These are phyloP conservation scores for Limnephilus rhombicus DNA, from an alignment of 2,888 invertebrate genomes.

Conservation along the genomic window DNA sequence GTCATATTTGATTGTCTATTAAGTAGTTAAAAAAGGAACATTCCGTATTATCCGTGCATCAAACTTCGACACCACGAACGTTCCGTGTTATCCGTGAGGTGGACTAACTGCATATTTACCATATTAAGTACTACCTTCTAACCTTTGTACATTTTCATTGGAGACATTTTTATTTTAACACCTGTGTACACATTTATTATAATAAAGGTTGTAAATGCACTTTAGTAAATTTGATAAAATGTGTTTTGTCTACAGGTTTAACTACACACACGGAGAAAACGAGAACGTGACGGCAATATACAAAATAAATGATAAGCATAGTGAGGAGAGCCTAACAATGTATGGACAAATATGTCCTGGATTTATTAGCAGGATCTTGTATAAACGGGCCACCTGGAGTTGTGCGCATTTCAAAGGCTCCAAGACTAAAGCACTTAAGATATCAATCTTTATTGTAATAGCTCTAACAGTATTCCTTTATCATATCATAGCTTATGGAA, in stretches of 20 bases:
- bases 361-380: background rate
- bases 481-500: constrained; percentile 33
- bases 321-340: constrained; percentile 10
- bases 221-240: background rate
- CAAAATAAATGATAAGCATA: background rate
- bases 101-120: too few species aligned
- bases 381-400: constrained; percentile 2
- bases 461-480: constrained; percentile 42
- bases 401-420: background rate
- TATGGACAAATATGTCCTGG: background rate
- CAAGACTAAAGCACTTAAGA: constrained; percentile 34
- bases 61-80: too few species aligned
- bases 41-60: too few species aligned
- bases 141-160: too few species aligned
- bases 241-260: background rate
- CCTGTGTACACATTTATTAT: too few species aligned
- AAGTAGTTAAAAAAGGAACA: too few species aligned
- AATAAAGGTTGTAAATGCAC: background rate
- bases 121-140: too few species aligned
- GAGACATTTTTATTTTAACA: too few species aligned
- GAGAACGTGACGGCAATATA: background rate
- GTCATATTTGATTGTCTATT: too few species aligned
- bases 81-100: too few species aligned
- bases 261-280: background rate
- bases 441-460: constrained; percentile 24